These are phyloP conservation scores for Poeciliopsis turneri DNA, from an alignment of 2,797 vertebrate species.

Conservation along the genomic window DNA sequence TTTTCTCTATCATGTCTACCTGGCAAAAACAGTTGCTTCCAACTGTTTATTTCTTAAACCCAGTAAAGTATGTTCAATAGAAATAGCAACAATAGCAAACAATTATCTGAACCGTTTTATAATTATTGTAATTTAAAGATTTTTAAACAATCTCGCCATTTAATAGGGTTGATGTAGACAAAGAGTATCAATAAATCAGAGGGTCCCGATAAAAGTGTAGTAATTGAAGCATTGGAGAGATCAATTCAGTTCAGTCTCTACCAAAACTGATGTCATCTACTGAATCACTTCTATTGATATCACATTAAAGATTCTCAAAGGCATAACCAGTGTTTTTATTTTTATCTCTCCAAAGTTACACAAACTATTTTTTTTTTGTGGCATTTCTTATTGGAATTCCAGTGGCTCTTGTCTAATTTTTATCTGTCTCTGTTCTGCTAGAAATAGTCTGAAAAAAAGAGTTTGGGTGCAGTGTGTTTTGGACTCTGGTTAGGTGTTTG, in stretches of 20 bases:
- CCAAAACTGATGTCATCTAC: not conserved
- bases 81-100: not conserved
- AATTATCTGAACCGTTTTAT: not conserved
- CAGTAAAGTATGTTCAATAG: not conserved
- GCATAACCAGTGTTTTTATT: conserved; percentile 26
- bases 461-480: not conserved
- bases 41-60: not conserved
- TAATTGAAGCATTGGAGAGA: not conserved
- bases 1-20: not conserved
- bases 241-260: not conserved
- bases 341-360: conserved; percentile 21
- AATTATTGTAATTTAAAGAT: not conserved
- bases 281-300: not conserved
- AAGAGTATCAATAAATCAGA: too few relatives aligned
- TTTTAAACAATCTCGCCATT: not conserved
- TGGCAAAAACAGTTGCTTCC: not conserved
- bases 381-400: not conserved
- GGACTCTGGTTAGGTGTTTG: not conserved
- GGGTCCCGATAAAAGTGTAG: not conserved
- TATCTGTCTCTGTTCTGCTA: conserved; percentile 16
- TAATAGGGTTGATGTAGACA: too few relatives aligned
- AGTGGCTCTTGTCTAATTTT: not conserved
- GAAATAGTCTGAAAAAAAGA: conserved; percentile 32
- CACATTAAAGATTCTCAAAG: not conserved
- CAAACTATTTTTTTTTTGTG: conserved; percentile 14